phyloP scores from a whole-genome alignment of 2,113 vertebrate genomes.

The Chaetodon trifascialis region DNA sequence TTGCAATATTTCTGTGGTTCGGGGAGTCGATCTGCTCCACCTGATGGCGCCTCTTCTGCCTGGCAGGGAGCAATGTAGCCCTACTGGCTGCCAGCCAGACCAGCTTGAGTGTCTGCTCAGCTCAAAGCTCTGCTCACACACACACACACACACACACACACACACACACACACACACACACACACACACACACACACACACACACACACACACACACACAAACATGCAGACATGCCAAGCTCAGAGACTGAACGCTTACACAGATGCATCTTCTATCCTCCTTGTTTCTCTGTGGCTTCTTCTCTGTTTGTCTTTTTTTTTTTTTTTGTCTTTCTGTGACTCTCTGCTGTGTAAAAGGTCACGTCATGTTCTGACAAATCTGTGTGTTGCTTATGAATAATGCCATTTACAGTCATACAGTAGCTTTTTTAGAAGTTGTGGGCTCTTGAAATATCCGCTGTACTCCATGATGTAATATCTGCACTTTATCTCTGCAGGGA shows the following conservation, averaged over 20 bases:
- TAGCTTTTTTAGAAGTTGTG: slow-evolving; percentile 54
- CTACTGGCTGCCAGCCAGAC: slow-evolving; percentile 82
- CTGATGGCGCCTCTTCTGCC: slow-evolving; percentile 81
- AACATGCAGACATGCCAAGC: slow-evolving; percentile 53
- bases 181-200: slow-evolving; percentile 36
- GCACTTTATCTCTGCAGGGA: slow-evolving; percentile 35
- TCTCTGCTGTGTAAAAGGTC: slow-evolving; percentile 42
- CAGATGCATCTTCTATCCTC: slow-evolving; percentile 63
- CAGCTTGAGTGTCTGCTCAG: slow-evolving; percentile 80
- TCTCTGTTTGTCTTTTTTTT: slow-evolving; percentile 24
- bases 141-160: too few species aligned
- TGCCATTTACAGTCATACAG: slow-evolving; percentile 44
- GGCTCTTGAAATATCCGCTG: slow-evolving; percentile 56
- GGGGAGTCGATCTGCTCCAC: slow-evolving; percentile 79
- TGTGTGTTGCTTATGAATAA: slow-evolving; percentile 40
- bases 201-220: slow-evolving; percentile 36
- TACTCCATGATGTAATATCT: slow-evolving; percentile 52
- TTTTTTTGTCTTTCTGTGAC: slow-evolving; percentile 31
- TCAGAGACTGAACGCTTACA: slow-evolving; percentile 66
- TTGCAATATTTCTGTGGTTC: slow-evolving; percentile 78
- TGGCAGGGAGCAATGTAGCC: slow-evolving; percentile 80
- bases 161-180: slow-evolving; percentile 34
- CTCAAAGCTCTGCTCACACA: slow-evolving; percentile 64
- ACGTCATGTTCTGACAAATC: slow-evolving; percentile 56
- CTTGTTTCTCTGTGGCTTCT: slow-evolving; percentile 42